Evolutionary conservation across 2,888 invertebrate genomes (phyloP).

Genomic region (Thymelicus acteon): DNA sequence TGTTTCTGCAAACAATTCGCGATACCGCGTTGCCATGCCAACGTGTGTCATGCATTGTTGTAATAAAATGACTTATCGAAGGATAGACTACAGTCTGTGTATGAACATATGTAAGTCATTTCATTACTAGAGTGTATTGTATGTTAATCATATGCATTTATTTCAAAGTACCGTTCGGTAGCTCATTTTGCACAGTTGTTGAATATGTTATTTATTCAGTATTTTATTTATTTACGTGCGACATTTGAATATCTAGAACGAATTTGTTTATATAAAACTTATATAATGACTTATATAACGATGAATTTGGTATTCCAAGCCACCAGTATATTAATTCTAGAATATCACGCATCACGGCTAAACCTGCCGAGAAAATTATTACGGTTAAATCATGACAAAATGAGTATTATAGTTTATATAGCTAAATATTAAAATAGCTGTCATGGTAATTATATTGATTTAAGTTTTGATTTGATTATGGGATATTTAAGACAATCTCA

Average conservation of each 20-base stretch:
- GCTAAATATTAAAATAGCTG: too few relatives aligned
- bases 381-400: too few relatives aligned
- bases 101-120: neutral
- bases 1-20: slow-evolving; percentile 15
- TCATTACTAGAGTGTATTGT: neutral
- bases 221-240: neutral
- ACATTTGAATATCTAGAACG: neutral
- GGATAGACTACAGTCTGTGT: neutral
- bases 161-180: slow-evolving; percentile 5
- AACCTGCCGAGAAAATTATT: too few relatives aligned
- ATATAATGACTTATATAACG: too few relatives aligned
- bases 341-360: too few relatives aligned
- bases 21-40: neutral
- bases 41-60: neutral
- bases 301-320: too few relatives aligned
- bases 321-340: too few relatives aligned
- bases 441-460: too few relatives aligned
- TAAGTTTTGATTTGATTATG: too few relatives aligned
- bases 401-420: too few relatives aligned
- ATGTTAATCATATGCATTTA: slow-evolving; percentile 19
- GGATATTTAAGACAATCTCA: too few relatives aligned
- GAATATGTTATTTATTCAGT: neutral
- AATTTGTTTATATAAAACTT: too few relatives aligned
- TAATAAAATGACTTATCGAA: slow-evolving; percentile 4
- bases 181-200: slow-evolving; percentile 7